Base-by-base conservation (phyloP, 1,140 invertebrate genomes). In the Argopecten irradians region DNA sequence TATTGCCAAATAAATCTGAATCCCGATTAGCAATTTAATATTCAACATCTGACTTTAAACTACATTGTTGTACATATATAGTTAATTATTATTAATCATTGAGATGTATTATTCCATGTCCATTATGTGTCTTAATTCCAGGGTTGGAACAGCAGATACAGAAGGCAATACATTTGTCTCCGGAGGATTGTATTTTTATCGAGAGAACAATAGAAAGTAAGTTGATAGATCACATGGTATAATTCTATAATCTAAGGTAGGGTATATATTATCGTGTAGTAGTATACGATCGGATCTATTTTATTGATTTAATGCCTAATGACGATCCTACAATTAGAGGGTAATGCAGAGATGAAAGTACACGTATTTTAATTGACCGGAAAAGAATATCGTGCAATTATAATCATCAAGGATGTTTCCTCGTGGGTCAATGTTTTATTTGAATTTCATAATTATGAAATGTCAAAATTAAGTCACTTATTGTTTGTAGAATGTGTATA, bases 71-170 rank as follows among this genome's bases (percentile, higher is more conserved):
- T 46, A 28, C 33, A 84, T 83, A 13, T 82, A 83, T 88, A 84
- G 32, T 3, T 84, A 32, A 84, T 34, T 28, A 34, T 34, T 0
- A 0, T 3, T 19, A 84, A 19, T 84, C 0, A 84, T 28, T 32
- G n/a, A 19, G 2, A 28, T 32, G 7, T 84, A 84, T n/a, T n/a
- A n/a, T n/a, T n/a, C n/a, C 34, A 34, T 84, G 83, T 34, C n/a
- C 34, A 2, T 32, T 84, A 84, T 32, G 19, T 28, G 16, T 87
- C 32, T 36, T 83, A 9, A 83, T 83, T 88, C 46, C 43, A 91
- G 91, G 86, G 2, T 55, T 91, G 28, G 91, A 91, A 22, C 36
- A 28, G 19, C 83, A 91, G 84, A 87, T 91, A 46, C 89, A 82
- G n/a, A 71, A 89, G 39, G 91, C 88, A 28, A 36, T 91, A 34